phyloP scores from a whole-genome alignment of 92 coral and sea anemone species.

The Pocillopora grandis region DNA sequence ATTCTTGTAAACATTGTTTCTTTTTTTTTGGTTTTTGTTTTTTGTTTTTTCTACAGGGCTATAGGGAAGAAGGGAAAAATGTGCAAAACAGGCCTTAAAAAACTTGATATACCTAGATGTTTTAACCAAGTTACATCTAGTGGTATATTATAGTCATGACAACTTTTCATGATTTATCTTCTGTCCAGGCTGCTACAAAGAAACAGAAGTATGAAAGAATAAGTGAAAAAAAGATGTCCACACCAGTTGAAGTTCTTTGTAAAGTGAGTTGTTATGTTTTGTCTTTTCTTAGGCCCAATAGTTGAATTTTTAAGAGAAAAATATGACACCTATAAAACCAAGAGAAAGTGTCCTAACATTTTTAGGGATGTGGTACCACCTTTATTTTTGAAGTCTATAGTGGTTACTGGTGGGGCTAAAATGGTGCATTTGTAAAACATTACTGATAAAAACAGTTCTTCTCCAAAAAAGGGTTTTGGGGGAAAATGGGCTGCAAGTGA shows the following conservation, averaged over 20 bases:
- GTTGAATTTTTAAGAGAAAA: no score
- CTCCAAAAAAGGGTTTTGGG: no score
- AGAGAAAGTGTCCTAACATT: no score
- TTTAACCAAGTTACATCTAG: not conserved
- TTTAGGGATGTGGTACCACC: no score
- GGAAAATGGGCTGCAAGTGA: no score
- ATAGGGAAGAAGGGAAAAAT: no score
- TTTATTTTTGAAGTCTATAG: no score
- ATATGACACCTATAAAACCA: no score
- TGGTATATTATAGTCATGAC: not conserved
- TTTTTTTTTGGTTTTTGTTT: not conserved
- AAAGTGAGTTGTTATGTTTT: slow-evolving; percentile 56
- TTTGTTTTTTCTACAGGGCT: not conserved
- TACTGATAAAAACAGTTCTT: no score
- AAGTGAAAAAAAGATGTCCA: slow-evolving; percentile 99
- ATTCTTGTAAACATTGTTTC: not conserved
- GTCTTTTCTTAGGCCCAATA: not conserved
- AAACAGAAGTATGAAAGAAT: slow-evolving; percentile 97
- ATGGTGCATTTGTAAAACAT: no score
- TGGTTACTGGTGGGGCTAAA: no score
- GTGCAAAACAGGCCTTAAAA: not conserved
- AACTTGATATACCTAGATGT: no score
- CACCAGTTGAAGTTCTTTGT: slow-evolving; percentile 97
- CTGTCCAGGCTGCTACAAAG: slow-evolving; percentile 92
- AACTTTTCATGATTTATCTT: not conserved